phyloP scores from a whole-genome alignment of 2,113 vertebrate genomes.

The Nothoprocta perdicaria region DNA sequence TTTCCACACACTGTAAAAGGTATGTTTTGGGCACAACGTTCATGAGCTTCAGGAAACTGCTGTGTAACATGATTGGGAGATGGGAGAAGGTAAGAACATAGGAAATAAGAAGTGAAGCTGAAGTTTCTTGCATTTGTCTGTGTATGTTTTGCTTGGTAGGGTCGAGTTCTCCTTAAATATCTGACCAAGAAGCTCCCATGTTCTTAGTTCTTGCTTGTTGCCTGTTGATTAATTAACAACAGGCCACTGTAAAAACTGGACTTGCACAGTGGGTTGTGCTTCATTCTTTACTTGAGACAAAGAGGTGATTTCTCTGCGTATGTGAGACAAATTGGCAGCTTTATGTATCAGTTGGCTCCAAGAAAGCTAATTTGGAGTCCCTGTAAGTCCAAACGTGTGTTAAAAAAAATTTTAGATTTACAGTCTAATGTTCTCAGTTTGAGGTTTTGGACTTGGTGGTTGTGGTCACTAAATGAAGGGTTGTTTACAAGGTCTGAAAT shows the following conservation, averaged over 20 bases:
- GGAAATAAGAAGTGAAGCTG: background rate
- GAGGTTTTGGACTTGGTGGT: background rate
- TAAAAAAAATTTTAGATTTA: background rate
- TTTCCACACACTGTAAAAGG: rapidly evolving
- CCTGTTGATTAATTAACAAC: background rate
- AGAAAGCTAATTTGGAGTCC: background rate
- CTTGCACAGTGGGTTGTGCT: background rate
- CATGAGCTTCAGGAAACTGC: background rate
- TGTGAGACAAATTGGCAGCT: background rate
- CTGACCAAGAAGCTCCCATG: background rate
- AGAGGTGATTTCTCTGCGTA: background rate
- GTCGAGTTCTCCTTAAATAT: background rate
- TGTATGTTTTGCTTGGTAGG: background rate
- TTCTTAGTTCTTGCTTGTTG: background rate
- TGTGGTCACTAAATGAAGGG: background rate
- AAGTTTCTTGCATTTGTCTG: background rate
- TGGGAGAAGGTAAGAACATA: background rate
- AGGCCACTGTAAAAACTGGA: background rate
- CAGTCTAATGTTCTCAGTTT: background rate
- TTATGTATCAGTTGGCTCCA: background rate
- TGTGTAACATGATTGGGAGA: background rate
- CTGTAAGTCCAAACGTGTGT: background rate
- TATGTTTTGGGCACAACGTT: background rate
- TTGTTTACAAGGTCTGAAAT: background rate
- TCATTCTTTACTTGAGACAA: background rate